Percentiles rank a stretch among this genome's conserved stretches.
These are phyloP conservation scores for Pseudoips prasinana DNA, from an alignment of 2,888 invertebrate genomes.

Conservation along the genomic window DNA sequence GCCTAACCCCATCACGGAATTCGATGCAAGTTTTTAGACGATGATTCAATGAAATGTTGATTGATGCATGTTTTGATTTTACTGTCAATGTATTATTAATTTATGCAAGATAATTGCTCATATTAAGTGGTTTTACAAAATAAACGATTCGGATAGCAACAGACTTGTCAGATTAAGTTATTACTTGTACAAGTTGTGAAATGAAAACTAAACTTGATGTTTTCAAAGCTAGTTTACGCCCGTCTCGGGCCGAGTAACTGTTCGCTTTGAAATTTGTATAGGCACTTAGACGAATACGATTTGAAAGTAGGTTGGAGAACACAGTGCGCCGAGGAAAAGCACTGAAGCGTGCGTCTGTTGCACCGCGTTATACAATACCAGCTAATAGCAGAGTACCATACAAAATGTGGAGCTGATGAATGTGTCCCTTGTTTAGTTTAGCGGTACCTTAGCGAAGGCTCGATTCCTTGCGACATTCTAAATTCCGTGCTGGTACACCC, in stretches of 20 bases:
- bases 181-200: conserved; percentile 5
- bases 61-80: conserved; percentile 39
- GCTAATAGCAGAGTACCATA: conserved; percentile 3
- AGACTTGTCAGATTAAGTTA: conserved; percentile 10
- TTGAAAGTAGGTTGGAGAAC: conserved; percentile 53
- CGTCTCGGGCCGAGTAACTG: conserved; percentile 33
- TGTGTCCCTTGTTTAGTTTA: conserved; percentile 29
- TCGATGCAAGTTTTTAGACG: conserved; percentile 54
- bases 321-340: conserved; percentile 38
- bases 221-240: conserved; percentile 15
- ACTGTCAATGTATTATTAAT: conserved; percentile 41
- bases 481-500: conserved; percentile 50
- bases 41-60: conserved; percentile 49
- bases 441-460: conserved; percentile 39
- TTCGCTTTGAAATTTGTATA: conserved; percentile 32
- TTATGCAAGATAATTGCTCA: conserved; percentile 34
- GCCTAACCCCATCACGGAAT: conserved; percentile 52
- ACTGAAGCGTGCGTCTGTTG: conserved; percentile 34
- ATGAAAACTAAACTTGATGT: conserved; percentile 8
- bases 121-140: conserved; percentile 34
- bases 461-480: conserved; percentile 39
- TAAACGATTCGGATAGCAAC: conserved; percentile 29
- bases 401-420: conserved; percentile 21
- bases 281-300: conserved; percentile 35
- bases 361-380: conserved; percentile 19